phyloP scores from a whole-genome alignment of 2,113 vertebrate species.

The Todiramphus chloris region DNA sequence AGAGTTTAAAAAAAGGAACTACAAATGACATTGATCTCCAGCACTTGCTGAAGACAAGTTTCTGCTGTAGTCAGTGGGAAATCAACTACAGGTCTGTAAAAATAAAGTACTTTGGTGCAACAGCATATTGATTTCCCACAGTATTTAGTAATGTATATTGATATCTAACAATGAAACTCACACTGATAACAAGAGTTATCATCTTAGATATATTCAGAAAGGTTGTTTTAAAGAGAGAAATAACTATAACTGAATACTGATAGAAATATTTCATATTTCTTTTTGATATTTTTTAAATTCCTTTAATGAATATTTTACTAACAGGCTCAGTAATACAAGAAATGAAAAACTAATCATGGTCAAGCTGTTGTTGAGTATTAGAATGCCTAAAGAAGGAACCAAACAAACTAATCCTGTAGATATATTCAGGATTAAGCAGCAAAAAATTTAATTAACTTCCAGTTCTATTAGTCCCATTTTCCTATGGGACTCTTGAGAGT shows the following conservation, averaged over 20 bases:
- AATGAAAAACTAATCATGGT: not conserved
- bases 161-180: not conserved
- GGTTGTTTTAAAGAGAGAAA: not conserved
- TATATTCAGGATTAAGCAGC: not conserved
- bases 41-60: not conserved
- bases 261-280: not conserved
- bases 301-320: slow-evolving; percentile 37
- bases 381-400: not conserved
- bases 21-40: not conserved
- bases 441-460: not conserved
- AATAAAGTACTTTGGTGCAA: not conserved
- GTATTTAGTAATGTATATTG: not conserved
- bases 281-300: not conserved
- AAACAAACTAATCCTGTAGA: not conserved
- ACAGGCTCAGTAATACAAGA: not conserved
- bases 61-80: not conserved
- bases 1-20: not conserved
- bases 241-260: not conserved
- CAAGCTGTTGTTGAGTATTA: not conserved
- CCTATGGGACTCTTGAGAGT: not conserved
- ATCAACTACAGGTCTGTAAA: not conserved
- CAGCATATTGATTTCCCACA: slow-evolving; percentile 18
- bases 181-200: not conserved
- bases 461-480: not conserved
- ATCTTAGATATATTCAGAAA: not conserved